Conservation (phyloP, 1,140 invertebrate species). For the Heliconius nattereri region DNA sequence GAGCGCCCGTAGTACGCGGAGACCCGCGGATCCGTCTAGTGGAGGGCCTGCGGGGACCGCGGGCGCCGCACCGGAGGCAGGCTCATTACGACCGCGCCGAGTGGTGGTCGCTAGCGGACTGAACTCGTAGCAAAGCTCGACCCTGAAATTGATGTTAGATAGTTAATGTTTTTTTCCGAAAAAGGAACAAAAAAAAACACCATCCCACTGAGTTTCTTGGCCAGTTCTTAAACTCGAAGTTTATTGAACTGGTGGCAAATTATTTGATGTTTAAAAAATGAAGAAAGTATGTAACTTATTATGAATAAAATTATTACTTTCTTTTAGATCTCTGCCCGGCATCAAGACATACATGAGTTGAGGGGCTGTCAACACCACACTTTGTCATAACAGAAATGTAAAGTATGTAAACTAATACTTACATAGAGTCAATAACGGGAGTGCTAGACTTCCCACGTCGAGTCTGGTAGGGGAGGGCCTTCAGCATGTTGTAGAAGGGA, state of each 20-base stretch:
- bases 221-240: too few relatives aligned
- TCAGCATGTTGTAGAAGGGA: conserved; percentile 95
- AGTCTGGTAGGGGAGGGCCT: conserved; percentile 84
- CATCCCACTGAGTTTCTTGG: too few relatives aligned
- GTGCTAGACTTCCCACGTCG: conserved; percentile 86
- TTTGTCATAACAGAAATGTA: too few relatives aligned
- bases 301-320: too few relatives aligned
- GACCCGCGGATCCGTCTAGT: conserved; percentile 92
- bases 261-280: too few relatives aligned
- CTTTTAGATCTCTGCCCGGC: too few relatives aligned
- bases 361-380: too few relatives aligned
- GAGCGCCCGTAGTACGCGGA: conserved; percentile 90
- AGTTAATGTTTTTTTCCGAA: background rate
- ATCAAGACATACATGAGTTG: too few relatives aligned
- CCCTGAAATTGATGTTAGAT: conserved; percentile 60
- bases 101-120: conserved; percentile 77
- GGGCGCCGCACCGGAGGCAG: conserved; percentile 39
- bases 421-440: conserved; percentile 95
- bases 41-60: conserved; percentile 81
- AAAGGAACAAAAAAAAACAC: too few relatives aligned
- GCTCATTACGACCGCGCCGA: conserved; percentile 43
- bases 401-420: conserved; percentile 72
- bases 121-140: conserved; percentile 86
- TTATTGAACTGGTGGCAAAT: too few relatives aligned
- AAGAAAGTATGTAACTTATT: too few relatives aligned